Base-by-base conservation (phyloP, 2,113 vertebrate genomes). In the Thalassoma bifasciatum region DNA sequence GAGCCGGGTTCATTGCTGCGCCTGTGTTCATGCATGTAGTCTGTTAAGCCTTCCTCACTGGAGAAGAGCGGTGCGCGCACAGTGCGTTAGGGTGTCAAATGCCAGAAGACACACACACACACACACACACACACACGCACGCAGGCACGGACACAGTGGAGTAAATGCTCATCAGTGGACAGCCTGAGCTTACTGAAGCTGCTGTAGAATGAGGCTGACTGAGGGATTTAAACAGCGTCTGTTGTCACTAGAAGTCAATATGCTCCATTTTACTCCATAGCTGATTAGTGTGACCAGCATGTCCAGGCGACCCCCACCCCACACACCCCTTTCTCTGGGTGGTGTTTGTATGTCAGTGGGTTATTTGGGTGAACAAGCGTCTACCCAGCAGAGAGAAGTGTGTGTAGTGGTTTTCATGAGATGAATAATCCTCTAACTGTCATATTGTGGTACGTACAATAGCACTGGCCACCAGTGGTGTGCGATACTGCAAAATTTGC, bases 251-350 rank as follows among this genome's bases (percentile, higher is more conserved):
- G 30, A 63, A 77, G 81, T 87, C 86, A 88, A 83, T 89, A 83
- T 84, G 84, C 71, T 89, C 81, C 66, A 88, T 84, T 86, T 89
- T 82, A 78, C 76, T 72, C 46, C 21, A n/a, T 46, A 67, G 64
- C 42, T 44, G 52, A 30, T 81, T 75, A 66, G 75, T 75, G 66
- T 47, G 56, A 49, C 44, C 49, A 54, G 53, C 5, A n/a, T 60
- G 71, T 44, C 63, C 46, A 50, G 52, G 30, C 30, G 40, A 16
- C 19, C 37, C 22, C 56, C 34, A 38, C 19, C 46, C n/a, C n/a
- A n/a, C n/a, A n/a, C n/a, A n/a, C n/a, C 63, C 38, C 42, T 71
- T 58, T 62, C 46, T 11, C 38, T 67, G 76, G n/a, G 47, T 64
- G 67, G 44, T 60, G 49, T 76, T 72, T 70, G 38, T 77, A 57